Percentiles rank a stretch among this genome's conserved stretches.
Conservation (phyloP, 1,140 invertebrate species). For the Sarcophaga peregrina region DNA sequence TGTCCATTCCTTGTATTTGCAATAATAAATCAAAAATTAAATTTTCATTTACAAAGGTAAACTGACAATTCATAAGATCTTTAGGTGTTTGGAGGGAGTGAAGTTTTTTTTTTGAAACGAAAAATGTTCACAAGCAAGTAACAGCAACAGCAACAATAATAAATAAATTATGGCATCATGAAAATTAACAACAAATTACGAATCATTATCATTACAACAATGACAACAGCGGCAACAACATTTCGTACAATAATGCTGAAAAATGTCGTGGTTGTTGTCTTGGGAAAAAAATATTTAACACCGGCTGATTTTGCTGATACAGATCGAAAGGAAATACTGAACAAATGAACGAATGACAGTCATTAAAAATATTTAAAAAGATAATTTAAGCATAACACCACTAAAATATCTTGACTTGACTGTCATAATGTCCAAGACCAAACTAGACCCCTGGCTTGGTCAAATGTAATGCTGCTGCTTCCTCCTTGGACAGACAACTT, state of each 20-base stretch:
- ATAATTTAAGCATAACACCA: slow-evolving; percentile 6
- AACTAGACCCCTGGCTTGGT: too few relatives aligned
- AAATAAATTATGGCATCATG: slow-evolving; percentile 37
- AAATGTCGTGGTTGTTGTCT: too few relatives aligned
- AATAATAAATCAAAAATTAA: slow-evolving; percentile 4
- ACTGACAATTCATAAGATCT: slow-evolving; percentile 2
- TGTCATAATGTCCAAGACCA: neutral
- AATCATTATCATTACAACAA: slow-evolving; percentile 41
- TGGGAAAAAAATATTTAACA: too few relatives aligned
- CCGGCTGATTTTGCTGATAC: too few relatives aligned
- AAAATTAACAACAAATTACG: slow-evolving; percentile 40
- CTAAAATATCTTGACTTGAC: neutral
- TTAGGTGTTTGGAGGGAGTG: neutral
- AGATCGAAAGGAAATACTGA: neutral
- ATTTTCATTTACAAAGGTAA: neutral
- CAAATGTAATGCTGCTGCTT: neutral
- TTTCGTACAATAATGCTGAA: too few relatives aligned
- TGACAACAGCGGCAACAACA: neutral
- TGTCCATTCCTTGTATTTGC: neutral
- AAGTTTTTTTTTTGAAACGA: neutral
- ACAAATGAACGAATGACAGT: neutral
- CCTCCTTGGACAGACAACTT: neutral
- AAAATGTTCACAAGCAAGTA: neutral
- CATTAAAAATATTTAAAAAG: slow-evolving; percentile 8
- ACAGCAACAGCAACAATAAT: neutral